Evolutionary conservation across 2,888 invertebrate species (phyloP).

Genomic region (Xanthia togata): DNA sequence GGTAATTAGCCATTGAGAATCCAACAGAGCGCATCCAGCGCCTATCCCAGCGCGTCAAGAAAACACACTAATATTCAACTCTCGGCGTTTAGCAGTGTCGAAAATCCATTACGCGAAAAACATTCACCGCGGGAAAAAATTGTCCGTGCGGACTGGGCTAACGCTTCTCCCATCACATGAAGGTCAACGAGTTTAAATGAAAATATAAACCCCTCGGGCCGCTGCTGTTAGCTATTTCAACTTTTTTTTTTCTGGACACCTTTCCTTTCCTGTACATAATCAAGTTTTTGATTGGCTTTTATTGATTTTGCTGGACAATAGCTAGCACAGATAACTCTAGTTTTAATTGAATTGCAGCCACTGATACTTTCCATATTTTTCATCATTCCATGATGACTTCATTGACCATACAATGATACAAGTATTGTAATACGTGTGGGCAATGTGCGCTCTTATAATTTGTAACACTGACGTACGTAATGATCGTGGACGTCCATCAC

Average conservation of each 20-base stretch:
- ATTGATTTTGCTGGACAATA: constrained; percentile 37
- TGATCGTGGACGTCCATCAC: too few species aligned
- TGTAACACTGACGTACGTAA: neutral
- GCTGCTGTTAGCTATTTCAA: neutral
- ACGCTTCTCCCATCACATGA: too few species aligned
- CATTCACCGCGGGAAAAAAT: too few species aligned
- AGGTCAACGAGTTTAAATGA: neutral
- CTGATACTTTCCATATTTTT: neutral
- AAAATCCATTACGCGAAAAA: too few species aligned
- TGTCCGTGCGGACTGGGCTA: too few species aligned
- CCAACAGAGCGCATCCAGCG: too few species aligned
- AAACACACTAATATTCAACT: too few species aligned
- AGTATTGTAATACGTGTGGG: too few species aligned
- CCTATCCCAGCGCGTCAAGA: too few species aligned
- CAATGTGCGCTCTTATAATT: too few species aligned
- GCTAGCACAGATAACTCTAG: constrained; percentile 1
- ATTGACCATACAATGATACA: neutral
- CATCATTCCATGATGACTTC: neutral
- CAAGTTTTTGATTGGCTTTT: constrained; percentile 33
- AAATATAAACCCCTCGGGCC: neutral
- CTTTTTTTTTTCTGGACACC: neutral
- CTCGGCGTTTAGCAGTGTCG: too few species aligned
- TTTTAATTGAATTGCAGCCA: constrained; percentile 6
- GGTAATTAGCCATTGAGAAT: too few species aligned
- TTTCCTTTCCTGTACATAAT: constrained; percentile 9